Conservation (phyloP, 2,888 invertebrate species). For the Abrostola triplasia region DNA sequence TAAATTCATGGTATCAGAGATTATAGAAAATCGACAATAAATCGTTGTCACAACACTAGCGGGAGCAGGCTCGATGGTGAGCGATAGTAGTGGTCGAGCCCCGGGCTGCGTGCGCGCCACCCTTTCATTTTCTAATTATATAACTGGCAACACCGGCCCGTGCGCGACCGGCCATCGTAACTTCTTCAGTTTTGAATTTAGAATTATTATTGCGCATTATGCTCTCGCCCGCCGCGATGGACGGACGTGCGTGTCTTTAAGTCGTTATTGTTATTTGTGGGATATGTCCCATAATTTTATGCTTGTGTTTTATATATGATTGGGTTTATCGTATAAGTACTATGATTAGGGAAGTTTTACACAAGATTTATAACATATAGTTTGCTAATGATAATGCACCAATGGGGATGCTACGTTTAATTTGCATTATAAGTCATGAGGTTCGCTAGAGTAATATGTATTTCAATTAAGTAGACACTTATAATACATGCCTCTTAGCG, state of each 20-base stretch:
- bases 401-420: constrained; percentile 25
- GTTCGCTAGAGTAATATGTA: constrained; percentile 14
- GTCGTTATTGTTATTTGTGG: constrained; percentile 65
- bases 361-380: constrained; percentile 34
- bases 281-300: constrained; percentile 61
- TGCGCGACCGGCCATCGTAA: constrained; percentile 80
- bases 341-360: constrained; percentile 38
- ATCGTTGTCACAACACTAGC: constrained; percentile 68
- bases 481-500: constrained; percentile 20
- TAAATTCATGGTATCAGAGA: constrained; percentile 34
- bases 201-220: constrained; percentile 77
- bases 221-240: constrained; percentile 62
- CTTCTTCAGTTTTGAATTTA: constrained; percentile 82
- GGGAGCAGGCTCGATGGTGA: constrained; percentile 77
- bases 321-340: constrained; percentile 41
- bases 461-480: constrained; percentile 28
- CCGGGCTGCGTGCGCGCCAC: constrained; percentile 84
- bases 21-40: constrained; percentile 51
- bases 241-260: constrained; percentile 72
- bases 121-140: constrained; percentile 88
- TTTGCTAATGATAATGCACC: constrained; percentile 44
- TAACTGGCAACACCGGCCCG: constrained; percentile 85
- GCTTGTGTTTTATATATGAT: constrained; percentile 40
- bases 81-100: constrained; percentile 85
- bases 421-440: constrained; percentile 22